phyloP scores from a whole-genome alignment of 2,888 invertebrate genomes.

The Philhelius pedissequus region DNA sequence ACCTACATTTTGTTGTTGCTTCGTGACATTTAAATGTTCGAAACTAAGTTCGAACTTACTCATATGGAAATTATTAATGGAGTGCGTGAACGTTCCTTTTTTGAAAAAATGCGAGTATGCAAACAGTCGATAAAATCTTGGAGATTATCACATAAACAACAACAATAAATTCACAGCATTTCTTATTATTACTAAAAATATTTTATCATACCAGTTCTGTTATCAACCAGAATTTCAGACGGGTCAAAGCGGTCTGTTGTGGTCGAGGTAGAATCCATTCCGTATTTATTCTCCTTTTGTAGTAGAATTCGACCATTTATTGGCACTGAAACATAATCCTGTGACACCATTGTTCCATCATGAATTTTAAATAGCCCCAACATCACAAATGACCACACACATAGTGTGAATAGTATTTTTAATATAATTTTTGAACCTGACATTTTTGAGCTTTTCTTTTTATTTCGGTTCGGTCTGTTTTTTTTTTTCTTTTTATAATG shows the following conservation, averaged over 20 bases:
- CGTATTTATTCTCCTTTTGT: conserved; percentile 77
- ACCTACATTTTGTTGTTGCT: too few species aligned
- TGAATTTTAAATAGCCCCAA: conserved; percentile 79
- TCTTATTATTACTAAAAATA: too few species aligned
- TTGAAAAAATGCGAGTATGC: too few species aligned
- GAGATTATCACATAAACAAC: too few species aligned
- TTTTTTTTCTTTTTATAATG: neutral
- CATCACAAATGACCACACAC: conserved; percentile 79
- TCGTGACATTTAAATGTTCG: too few species aligned
- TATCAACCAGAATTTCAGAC: conserved; percentile 78
- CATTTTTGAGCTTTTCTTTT: conserved; percentile 71
- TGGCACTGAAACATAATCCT: conserved; percentile 76
- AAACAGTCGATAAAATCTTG: too few species aligned
- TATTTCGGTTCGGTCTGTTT: neutral
- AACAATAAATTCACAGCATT: too few species aligned
- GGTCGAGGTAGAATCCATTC: conserved; percentile 78
- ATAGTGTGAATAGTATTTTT: conserved; percentile 78
- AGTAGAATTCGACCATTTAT: conserved; percentile 77
- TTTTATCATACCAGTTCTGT: conserved; percentile 76
- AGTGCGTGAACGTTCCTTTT: too few species aligned
- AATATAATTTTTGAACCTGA: conserved; percentile 77
- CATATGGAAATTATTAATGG: too few species aligned
- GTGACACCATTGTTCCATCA: conserved; percentile 76
- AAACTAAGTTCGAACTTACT: too few species aligned
- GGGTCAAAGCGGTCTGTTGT: conserved; percentile 79